Evolutionary conservation across 2,888 invertebrate genomes (phyloP), one percentile per base, ranked within the genome.

Genomic region (Melitaea athalia): DNA sequence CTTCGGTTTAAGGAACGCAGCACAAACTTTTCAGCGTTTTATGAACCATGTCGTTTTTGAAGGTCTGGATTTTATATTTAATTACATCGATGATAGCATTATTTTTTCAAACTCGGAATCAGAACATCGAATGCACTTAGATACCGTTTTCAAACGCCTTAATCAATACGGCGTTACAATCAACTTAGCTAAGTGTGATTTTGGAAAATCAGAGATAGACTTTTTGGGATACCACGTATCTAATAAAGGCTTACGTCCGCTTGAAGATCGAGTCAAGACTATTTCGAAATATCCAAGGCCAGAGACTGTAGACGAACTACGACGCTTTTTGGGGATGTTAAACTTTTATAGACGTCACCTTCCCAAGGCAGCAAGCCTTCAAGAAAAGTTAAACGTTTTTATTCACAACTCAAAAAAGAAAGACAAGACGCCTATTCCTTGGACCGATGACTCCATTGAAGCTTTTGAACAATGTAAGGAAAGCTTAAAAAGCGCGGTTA

Each of bases 181-280:
- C 0, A 76, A 76, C 15, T 4, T 71, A 10, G 4, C 38, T 1
- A 75, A 76, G 59, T 75, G 75, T 64, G 1, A 2, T 10, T 74
- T 75, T 14, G 71, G 73, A 33, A 3, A 33, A 33, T 5, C 0
- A 17, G 71, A 38, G 0, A 1, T 76, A 17, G 59, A 70, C 0
- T 76, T 76, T 63, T 55, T 76, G 14, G 76, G 75, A 0, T 73
- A 63, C 31, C 43, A 61, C 17, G 69, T 75, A 0, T 59, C 72
- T 0, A 52, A 6, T 12, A 33, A 69, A 8, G 73, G 73, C 1
- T 61, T 72, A 3, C 12, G 38, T 1, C 62, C 70, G 7, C 43
- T 64, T 7, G 33, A 60, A 0, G 45, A 33, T 11, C 59, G 59
- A 11, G 47, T 63, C 3, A 12, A 63, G 15, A 53, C 63, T 0